Evolutionary conservation across 2,113 vertebrate genomes (phyloP).

Genomic region (Anhinga rufa): DNA sequence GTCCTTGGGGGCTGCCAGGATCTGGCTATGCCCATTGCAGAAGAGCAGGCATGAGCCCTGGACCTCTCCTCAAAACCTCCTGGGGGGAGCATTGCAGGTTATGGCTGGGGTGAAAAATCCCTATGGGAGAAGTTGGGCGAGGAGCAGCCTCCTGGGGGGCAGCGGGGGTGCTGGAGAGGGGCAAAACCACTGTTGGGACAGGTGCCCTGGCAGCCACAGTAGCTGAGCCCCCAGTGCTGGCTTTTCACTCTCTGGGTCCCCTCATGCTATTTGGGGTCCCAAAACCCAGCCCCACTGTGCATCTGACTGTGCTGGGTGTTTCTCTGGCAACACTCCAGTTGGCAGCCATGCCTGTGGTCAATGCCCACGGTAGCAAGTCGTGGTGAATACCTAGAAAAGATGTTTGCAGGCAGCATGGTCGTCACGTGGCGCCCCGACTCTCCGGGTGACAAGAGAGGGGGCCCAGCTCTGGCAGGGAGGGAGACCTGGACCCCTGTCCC

Average conservation of each 20-base stretch:
- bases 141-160: not conserved
- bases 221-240: not conserved
- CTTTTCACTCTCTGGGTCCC: not conserved
- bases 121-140: not conserved
- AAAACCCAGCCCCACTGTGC: not conserved
- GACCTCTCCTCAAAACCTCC: not conserved
- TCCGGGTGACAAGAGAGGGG: fast-evolving
- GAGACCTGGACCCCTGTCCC: not conserved
- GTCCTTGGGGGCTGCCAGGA: not conserved
- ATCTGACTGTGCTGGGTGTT: fast-evolving
- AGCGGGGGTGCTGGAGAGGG: not conserved
- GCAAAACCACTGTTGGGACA: not conserved
- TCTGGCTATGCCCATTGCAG: not conserved
- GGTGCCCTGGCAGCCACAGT: not conserved
- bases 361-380: not conserved
- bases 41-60: fast-evolving
- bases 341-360: fast-evolving
- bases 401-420: not conserved
- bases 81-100: not conserved
- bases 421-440: fast-evolving
- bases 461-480: not conserved
- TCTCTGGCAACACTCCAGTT: not conserved
- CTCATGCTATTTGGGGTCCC: not conserved
- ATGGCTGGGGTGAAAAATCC: not conserved
- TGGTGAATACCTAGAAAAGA: not conserved